Base-by-base conservation (phyloP, 2,888 invertebrate species). In the Drosophila gaucha region DNA sequence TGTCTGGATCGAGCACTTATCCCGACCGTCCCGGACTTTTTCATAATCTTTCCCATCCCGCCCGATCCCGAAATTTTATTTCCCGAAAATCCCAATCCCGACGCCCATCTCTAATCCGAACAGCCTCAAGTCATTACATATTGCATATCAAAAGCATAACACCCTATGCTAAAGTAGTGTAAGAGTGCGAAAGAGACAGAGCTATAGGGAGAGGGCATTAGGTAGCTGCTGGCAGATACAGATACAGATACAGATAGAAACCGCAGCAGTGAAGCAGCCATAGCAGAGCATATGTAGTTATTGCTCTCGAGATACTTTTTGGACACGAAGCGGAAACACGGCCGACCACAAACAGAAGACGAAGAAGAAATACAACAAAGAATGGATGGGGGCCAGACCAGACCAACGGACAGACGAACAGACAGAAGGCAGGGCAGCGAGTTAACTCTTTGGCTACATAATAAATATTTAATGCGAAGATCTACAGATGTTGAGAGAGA, bases 271-370 rank as follows among this genome's bases (percentile, higher is more conserved):
- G 36, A 47, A 60, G 71, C 63, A 78, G 76, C 62, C 70, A 70
- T 74, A 69, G 65, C 71, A 60, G 41, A 67, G 63, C 73, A 73
- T 41, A 60, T 69, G 69, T 80, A 65, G 70, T 77, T 78, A 77
- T 75, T 80, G 84, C 88, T 86, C 86, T 86, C 87, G 88, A 88
- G 83, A 84, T 86, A 84, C 88, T 41, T 74, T 84, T 82, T 80
- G 78, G 80, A 82, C 78, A 87, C 64, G 87, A 84, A 82, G 82
- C 82, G 87, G 82, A 82, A 82, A 82, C 82, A 80, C 51, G 58
- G 55, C 63, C 63, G 69, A 68, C 59, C 80, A 64, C 57, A 67
- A 72, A 54, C 49, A 74, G 24, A 66, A 38, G 30, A 35, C 39
- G 36, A 46, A 51, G 16, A 5, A 44, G 28, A 20, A 20, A 47